Evolutionary conservation across 2,113 vertebrate genomes (phyloP).

Genomic region (Pleuronectes platessa): DNA sequence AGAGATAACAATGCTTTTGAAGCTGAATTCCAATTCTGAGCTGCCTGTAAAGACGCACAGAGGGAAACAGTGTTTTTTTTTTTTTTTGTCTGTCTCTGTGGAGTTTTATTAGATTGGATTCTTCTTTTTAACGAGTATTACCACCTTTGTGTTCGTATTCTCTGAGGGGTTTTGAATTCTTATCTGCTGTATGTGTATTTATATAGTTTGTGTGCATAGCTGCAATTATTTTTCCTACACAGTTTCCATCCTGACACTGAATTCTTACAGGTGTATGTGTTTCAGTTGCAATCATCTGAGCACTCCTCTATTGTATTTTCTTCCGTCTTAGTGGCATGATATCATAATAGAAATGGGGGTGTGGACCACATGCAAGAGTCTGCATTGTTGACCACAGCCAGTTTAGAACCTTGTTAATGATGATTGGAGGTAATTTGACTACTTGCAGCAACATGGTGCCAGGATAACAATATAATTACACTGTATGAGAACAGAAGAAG

Average conservation of each 20-base stretch:
- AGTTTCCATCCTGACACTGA: no score
- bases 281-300: not conserved
- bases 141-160: conserved; percentile 27
- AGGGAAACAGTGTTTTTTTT: conserved; percentile 9
- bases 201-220: not conserved
- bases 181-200: conserved; percentile 3
- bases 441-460: conserved; percentile 42
- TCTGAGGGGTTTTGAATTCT: not conserved
- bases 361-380: conserved; percentile 35
- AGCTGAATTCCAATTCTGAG: conserved; percentile 50
- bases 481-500: conserved; percentile 6
- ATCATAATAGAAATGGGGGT: conserved; percentile 15
- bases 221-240: no score
- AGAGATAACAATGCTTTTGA: conserved; percentile 47
- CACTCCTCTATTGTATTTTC: not conserved
- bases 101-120: conserved; percentile 33
- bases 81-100: not conserved
- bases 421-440: conserved; percentile 68
- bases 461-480: conserved; percentile 56
- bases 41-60: conserved; percentile 30
- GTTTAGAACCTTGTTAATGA: conserved; percentile 51
- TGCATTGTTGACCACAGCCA: conserved; percentile 34
- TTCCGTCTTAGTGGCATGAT: not conserved
- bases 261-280: conserved; percentile 14
- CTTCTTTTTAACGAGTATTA: conserved; percentile 34